These are phyloP conservation scores for Macrotis lagotis DNA, from an alignment of 2,113 vertebrate species.

Conservation along the genomic window DNA sequence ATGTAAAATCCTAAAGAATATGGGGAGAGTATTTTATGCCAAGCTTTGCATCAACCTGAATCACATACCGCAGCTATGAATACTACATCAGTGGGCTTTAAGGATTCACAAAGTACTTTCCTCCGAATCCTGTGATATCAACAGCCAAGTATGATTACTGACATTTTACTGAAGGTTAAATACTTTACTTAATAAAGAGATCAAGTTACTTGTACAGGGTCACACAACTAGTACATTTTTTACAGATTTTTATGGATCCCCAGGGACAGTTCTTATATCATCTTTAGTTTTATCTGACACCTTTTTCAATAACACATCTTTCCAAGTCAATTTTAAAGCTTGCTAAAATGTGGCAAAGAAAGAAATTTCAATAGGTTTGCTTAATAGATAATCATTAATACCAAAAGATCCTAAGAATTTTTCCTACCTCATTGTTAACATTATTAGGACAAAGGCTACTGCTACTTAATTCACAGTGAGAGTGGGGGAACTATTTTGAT, in stretches of 20 bases:
- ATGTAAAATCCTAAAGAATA: neutral
- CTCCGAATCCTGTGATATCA: neutral
- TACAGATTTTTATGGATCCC: neutral
- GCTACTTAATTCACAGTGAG: neutral
- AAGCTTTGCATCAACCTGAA: neutral
- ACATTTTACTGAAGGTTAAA: neutral
- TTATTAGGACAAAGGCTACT: neutral
- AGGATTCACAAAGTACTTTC: neutral
- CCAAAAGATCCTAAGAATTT: neutral
- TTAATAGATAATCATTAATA: neutral
- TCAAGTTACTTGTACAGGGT: neutral
- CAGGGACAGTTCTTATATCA: neutral
- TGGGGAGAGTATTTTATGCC: neutral
- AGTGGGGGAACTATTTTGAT: neutral
- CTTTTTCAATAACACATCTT: neutral
- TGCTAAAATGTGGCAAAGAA: slow-evolving; percentile 38
- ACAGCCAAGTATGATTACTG: neutral
- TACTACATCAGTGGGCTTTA: neutral
- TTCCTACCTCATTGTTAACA: neutral
- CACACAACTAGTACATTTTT: neutral
- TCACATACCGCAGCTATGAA: neutral
- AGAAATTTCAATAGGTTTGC: neutral
- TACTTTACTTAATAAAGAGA: neutral
- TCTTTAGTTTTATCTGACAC: neutral
- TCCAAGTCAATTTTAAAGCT: neutral